Evolutionary conservation across 2,797 vertebrate genomes (phyloP).

Genomic region (Forpus xanthops): DNA sequence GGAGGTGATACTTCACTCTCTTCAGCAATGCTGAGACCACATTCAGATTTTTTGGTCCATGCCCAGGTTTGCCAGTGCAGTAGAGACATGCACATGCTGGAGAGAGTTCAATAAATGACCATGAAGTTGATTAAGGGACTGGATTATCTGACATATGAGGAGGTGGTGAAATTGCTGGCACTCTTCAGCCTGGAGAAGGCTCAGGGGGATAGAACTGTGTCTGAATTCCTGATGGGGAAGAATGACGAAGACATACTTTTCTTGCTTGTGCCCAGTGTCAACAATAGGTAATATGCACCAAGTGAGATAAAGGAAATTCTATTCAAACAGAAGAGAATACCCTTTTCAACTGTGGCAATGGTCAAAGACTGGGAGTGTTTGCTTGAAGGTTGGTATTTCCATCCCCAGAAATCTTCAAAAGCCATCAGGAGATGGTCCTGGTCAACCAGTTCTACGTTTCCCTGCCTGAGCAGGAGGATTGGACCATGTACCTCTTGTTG

Average conservation of each 20-base stretch:
- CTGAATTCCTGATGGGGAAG: not conserved
- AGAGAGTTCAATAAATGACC: not conserved
- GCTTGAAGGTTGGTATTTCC: not conserved
- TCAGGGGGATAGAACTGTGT: not conserved
- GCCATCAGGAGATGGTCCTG: no score
- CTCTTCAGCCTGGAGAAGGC: not conserved
- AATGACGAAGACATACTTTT: not conserved
- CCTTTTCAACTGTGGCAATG: not conserved
- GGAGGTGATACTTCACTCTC: not conserved
- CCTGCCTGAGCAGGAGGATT: not conserved
- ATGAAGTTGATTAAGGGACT: not conserved
- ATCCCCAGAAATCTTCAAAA: not conserved
- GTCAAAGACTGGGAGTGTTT: not conserved
- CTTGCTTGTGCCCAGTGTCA: not conserved
- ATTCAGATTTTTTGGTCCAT: not conserved
- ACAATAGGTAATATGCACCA: not conserved
- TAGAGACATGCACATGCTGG: not conserved
- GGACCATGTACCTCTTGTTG: not conserved
- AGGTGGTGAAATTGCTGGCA: not conserved
- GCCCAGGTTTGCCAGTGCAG: not conserved
- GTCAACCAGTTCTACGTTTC: not conserved
- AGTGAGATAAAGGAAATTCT: not conserved
- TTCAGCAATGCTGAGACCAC: not conserved
- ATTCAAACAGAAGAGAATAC: not conserved
- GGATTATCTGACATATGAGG: not conserved